Percentiles rank a stretch among this genome's conserved stretches.
phyloP scores from a whole-genome alignment of 2,113 vertebrate genomes.

The Catagonus wagneri region DNA sequence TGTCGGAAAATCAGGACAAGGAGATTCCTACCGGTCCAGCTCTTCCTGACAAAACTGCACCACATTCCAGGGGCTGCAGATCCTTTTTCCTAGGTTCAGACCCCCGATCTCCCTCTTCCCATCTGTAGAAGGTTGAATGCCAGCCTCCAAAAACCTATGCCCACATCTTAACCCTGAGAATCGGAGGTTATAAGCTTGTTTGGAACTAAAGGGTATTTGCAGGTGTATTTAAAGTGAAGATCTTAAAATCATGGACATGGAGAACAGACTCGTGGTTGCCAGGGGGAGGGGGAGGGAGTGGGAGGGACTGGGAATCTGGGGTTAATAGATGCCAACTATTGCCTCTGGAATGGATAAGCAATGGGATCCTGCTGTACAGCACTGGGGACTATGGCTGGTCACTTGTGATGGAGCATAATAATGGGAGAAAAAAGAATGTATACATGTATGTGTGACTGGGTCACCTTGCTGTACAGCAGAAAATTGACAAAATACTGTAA shows the following conservation, averaged over 20 bases:
- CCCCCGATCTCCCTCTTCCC: neutral
- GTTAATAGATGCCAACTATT: too few relatives aligned
- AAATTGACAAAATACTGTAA: too few relatives aligned
- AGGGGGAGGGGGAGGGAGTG: too few relatives aligned
- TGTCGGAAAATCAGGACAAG: neutral
- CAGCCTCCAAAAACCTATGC: neutral
- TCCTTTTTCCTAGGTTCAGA: neutral
- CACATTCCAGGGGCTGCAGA: neutral
- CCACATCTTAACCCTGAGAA: neutral
- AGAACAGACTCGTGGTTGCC: too few relatives aligned
- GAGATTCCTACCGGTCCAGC: neutral
- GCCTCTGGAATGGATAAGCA: too few relatives aligned
- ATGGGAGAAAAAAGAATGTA: too few relatives aligned
- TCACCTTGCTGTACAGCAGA: too few relatives aligned
- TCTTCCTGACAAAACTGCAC: neutral
- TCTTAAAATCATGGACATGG: neutral
- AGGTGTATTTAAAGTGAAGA: neutral
- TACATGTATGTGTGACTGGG: too few relatives aligned
- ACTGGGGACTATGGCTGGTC: too few relatives aligned
- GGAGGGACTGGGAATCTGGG: too few relatives aligned
- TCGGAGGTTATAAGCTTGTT: neutral
- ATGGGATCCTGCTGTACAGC: too few relatives aligned
- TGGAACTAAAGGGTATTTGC: neutral
- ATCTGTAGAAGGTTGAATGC: neutral
- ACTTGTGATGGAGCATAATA: too few relatives aligned